Base-by-base conservation (phyloP, 2,113 vertebrate species). In the Siphamia tubifer region DNA sequence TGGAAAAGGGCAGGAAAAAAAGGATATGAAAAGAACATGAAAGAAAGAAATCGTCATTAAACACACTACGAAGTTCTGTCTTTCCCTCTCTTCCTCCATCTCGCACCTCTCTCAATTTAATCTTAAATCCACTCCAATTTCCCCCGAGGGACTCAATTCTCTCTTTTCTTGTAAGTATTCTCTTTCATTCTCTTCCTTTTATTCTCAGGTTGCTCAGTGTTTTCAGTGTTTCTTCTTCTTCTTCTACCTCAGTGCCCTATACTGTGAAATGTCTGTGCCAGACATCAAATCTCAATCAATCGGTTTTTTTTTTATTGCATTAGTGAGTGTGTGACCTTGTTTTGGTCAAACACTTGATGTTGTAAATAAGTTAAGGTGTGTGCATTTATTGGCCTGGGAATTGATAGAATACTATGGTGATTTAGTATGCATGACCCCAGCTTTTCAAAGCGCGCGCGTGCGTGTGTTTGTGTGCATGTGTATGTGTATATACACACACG, bases 131-230 rank as follows among this genome's bases (percentile, higher is more conserved):
- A 87, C 83, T 83, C 68, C 79, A 73, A 71, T 80, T 79, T 77
- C 73, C 82, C 81, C 79, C 9, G 34, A 73, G 73, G 81, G 85
- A 80, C 62, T 55, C 49, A 66, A 64, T 78, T 82, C 79, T 84
- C 83, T 82, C 77, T 79, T 42, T 79, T 77, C 70, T 74, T 89
- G 91, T 94, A 79, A 93, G 91, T 92, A 90, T 89, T 84, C 75
- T 80, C 74, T 82, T 83, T 83, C 79, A 84, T 82, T 89, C 78
- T 72, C 51, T 40, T 39, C 38, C 77, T 70, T 72, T 81, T 77
- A 69, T 82, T 74, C 68, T 85, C 73, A 5, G 36, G 21, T 15
- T 6, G 30, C 16, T 76, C 39, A 1, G 62, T 84, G 56, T 86
- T 84, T 65, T 63, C 53, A 27, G 27, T 43, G 52, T n/a, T n/a